Evolutionary conservation across 2,113 vertebrate species (phyloP), one percentile per base, ranked within the genome.

Genomic region (Mirounga angustirostris): DNA sequence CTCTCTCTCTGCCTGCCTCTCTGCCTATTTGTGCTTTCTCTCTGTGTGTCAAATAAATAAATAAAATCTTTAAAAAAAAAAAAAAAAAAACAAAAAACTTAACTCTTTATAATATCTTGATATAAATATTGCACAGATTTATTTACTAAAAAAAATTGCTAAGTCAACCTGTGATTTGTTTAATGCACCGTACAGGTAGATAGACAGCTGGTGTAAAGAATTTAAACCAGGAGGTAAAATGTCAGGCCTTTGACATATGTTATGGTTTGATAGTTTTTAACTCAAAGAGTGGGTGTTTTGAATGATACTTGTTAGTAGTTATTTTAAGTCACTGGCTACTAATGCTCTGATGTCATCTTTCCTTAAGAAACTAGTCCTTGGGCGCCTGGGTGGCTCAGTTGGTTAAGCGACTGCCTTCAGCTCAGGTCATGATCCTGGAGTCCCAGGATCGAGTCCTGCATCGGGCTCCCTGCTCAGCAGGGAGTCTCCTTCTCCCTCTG

Each of bases 191-290:
- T 94, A 13, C 7, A 46, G 73, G 21, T 33, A 71, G 10, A 58
- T 43, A 67, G 14, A 52, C 14, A 93, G 4, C 8, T 63, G 7
- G 30, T 91, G 2, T 56, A 71, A 26, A 78, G 52, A 94, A 14
- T 50, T 86, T 56, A 94, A 87, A 52, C 71, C 82, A 79, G n/a
- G 33, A 78, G 40, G 15, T 85, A 43, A 82, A 94, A 83, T 74
- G 46, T 89, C n/a, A 85, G 40, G 61, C 12, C 40, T 85, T 19
- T 90, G 22, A n/a, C 16, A 30, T 61, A 21, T 13, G 24, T 73
- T 91, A 94, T 69, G 30, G n/a, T 74, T 91, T 91, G n/a, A 87
- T 52, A 22, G 46, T 91, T 97, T 95, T 63, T 95, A 93, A 94
- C 78, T 94, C n/a, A 81, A 73, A 14, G 50, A 88, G 58, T 86